phyloP scores from a whole-genome alignment of 2,113 vertebrate genomes.

The Tenrec ecaudatus region DNA sequence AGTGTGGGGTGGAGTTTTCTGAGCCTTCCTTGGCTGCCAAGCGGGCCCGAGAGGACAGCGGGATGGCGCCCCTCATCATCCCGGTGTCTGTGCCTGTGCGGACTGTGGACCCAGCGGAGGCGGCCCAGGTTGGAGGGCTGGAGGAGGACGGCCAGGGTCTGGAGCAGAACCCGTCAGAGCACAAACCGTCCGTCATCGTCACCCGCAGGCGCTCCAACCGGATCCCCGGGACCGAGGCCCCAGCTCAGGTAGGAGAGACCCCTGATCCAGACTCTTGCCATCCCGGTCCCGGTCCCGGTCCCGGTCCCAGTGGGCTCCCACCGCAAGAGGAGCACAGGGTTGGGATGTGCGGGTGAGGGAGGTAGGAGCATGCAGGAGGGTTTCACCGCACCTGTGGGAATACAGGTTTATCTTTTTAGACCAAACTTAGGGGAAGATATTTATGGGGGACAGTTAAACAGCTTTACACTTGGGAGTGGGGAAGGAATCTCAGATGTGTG shows the following conservation, averaged over 20 bases:
- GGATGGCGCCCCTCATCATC: slow-evolving; percentile 95
- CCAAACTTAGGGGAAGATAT: not conserved
- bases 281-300: too few relatives aligned
- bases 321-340: too few relatives aligned
- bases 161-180: slow-evolving; percentile 87
- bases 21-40: slow-evolving; percentile 86
- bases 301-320: too few relatives aligned
- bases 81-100: slow-evolving; percentile 97
- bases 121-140: slow-evolving; percentile 84
- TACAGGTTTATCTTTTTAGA: slow-evolving; percentile 31
- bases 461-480: slow-evolving; percentile 40
- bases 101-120: slow-evolving; percentile 86
- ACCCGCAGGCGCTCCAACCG: slow-evolving; percentile 94
- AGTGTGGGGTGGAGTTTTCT: slow-evolving; percentile 85
- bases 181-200: slow-evolving; percentile 96
- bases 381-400: not conserved
- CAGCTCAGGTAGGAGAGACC: slow-evolving; percentile 89
- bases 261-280: not conserved
- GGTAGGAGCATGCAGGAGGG: too few relatives aligned
- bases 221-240: slow-evolving; percentile 89
- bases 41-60: slow-evolving; percentile 90
- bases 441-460: not conserved
- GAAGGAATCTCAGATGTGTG: not conserved
- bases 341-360: too few relatives aligned
- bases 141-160: slow-evolving; percentile 87